phyloP scores from a whole-genome alignment of 2,797 vertebrate species.

The Chelon auratus region DNA sequence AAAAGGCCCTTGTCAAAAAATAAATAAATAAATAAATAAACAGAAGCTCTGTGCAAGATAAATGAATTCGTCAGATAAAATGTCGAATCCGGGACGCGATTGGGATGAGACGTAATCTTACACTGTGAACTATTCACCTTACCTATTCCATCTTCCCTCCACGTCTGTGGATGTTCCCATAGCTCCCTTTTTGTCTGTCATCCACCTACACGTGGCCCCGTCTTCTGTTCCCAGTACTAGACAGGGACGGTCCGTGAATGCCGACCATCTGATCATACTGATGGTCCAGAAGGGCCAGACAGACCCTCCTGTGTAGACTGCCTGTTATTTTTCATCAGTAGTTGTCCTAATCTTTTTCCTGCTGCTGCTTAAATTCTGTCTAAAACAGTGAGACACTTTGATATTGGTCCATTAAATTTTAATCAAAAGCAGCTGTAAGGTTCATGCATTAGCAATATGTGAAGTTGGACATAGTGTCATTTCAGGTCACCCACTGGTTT shows the following conservation, averaged over 20 bases:
- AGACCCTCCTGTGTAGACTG: conserved; percentile 53
- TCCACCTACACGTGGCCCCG: conserved; percentile 37
- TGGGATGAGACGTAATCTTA: conserved; percentile 19
- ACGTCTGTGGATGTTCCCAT: conserved; percentile 43
- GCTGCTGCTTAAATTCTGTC: too few species aligned
- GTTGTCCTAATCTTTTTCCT: conserved; percentile 9
- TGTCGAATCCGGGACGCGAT: conserved; percentile 9
- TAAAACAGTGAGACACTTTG: too few species aligned
- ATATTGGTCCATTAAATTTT: too few species aligned
- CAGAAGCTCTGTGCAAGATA: conserved; percentile 17
- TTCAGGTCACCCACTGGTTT: not conserved
- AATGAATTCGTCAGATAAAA: conserved; percentile 14
- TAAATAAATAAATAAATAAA: not conserved
- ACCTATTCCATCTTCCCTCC: not conserved
- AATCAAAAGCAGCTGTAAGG: too few species aligned
- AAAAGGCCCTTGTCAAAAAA: not conserved
- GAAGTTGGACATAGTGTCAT: too few species aligned
- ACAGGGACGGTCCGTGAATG: conserved; percentile 44
- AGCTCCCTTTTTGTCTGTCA: conserved; percentile 52
- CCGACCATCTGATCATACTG: conserved; percentile 80
- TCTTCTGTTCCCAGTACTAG: conserved; percentile 40
- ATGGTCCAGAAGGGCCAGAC: conserved; percentile 71
- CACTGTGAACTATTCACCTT: conserved; percentile 5
- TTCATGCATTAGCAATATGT: too few species aligned
- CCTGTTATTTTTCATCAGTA: conserved; percentile 39